phyloP scores from a whole-genome alignment of 2,113 vertebrate genomes.

The Corythornis madagascariensis region DNA sequence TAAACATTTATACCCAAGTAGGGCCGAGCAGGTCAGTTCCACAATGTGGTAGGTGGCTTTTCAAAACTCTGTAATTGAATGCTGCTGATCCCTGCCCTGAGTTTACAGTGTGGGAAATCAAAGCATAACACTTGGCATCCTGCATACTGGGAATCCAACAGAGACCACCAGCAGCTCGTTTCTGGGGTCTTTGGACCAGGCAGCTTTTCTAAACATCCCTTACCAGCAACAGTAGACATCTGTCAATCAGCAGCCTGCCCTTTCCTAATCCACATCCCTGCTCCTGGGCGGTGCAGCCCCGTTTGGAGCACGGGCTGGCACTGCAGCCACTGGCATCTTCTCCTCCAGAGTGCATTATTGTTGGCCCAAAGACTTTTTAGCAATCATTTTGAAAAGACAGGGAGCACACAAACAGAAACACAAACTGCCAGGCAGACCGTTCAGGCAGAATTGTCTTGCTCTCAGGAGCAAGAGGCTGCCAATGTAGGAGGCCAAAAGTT shows the following conservation, averaged over 20 bases:
- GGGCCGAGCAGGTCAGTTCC: conserved; percentile 32
- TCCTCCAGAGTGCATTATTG: conserved; percentile 4
- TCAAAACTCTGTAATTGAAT: conserved; percentile 55
- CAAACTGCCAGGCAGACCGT: not conserved
- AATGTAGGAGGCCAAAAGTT: not conserved
- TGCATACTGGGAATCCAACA: conserved; percentile 4
- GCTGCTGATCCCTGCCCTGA: conserved; percentile 51
- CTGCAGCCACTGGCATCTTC: not conserved
- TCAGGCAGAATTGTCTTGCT: not conserved
- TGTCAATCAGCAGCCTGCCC: not conserved
- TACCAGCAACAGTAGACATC: conserved; percentile 6
- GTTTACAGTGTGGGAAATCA: conserved; percentile 56
- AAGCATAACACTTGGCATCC: conserved; percentile 46
- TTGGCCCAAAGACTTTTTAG: conserved; percentile 10
- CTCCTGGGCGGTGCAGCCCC: not conserved
- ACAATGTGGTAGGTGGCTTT: conserved; percentile 48
- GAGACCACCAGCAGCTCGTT: conserved; percentile 34
- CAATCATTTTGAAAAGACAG: not conserved
- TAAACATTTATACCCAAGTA: conserved; percentile 62
- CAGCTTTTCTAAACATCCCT: conserved; percentile 2
- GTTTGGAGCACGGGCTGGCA: not conserved
- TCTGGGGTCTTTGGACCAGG: not conserved
- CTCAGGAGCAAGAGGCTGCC: not conserved
- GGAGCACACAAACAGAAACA: not conserved
- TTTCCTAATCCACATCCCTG: not conserved